Evolutionary conservation across 1,140 invertebrate species (phyloP).

Genomic region (Arion vulgaris): DNA sequence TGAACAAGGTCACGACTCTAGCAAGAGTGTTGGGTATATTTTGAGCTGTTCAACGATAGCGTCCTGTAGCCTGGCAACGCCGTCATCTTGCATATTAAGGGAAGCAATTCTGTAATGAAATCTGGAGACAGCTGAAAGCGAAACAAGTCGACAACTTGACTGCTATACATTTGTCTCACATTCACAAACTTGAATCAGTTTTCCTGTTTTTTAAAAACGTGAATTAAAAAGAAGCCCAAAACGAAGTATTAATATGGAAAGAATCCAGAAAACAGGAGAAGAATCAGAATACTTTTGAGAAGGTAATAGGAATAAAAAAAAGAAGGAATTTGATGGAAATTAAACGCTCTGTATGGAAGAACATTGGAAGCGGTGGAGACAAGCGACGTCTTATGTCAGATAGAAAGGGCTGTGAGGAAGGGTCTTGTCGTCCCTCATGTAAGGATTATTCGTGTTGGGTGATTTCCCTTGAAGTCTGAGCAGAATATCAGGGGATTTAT

Average conservation of each 20-base stretch:
- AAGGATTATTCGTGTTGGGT: not conserved
- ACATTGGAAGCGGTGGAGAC: not conserved
- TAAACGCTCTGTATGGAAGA: not conserved
- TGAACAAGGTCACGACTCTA: not conserved
- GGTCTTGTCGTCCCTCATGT: not conserved
- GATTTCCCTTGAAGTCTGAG: not conserved
- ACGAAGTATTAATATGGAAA: slow-evolving; percentile 1
- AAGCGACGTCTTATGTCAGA: not conserved
- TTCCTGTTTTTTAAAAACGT: no score
- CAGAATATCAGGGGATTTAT: not conserved
- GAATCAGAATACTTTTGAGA: no score
- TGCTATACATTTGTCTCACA: slow-evolving; percentile 24
- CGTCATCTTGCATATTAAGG: slow-evolving; percentile 23
- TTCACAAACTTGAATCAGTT: not conserved
- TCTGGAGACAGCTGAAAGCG: slow-evolving; percentile 24
- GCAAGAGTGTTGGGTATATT: not conserved
- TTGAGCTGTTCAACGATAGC: not conserved
- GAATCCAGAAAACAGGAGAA: not conserved
- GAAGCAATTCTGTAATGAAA: slow-evolving; percentile 27
- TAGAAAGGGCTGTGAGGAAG: not conserved
- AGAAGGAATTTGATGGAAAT: not conserved
- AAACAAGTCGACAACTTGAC: slow-evolving; percentile 15
- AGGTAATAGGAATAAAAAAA: not conserved
- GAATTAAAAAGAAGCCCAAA: no score
- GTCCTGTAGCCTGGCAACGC: not conserved